These are phyloP conservation scores for Brevipalpus yothersi DNA, from an alignment of 1,140 invertebrate genomes.

Conservation along the genomic window DNA sequence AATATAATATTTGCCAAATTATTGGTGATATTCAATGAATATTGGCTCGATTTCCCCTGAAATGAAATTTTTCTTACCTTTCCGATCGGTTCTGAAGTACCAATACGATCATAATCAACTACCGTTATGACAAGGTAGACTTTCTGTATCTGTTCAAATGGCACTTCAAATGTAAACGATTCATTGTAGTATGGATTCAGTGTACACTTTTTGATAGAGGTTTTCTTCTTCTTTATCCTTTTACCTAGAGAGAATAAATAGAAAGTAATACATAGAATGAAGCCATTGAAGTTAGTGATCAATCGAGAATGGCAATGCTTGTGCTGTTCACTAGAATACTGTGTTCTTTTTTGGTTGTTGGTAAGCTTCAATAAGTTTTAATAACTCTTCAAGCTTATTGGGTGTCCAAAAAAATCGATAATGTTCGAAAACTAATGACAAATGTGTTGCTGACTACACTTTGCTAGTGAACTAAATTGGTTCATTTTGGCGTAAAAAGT, in stretches of 20 bases:
- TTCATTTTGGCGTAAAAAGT: too few relatives aligned
- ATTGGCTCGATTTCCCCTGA: not conserved
- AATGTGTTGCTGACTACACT: too few relatives aligned
- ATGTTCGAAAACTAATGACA: too few relatives aligned
- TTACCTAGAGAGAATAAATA: slow-evolving; percentile 27
- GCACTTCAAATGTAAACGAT: slow-evolving; percentile 99
- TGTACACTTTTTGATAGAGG: slow-evolving; percentile 99
- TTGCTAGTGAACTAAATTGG: too few relatives aligned
- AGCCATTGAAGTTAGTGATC: not conserved
- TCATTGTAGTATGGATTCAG: slow-evolving; percentile 99
- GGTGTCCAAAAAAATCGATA: not conserved
- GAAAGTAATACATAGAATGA: not conserved
- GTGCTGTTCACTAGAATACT: not conserved
- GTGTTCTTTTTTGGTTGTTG: too few relatives aligned
- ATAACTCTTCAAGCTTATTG: too few relatives aligned
- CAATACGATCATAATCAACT: slow-evolving; percentile 98
- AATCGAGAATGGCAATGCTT: not conserved
- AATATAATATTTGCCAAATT: not conserved
- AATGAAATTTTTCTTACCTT: slow-evolving; percentile 16
- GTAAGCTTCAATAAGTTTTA: too few relatives aligned
- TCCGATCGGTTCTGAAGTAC: slow-evolving; percentile 96
- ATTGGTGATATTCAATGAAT: not conserved
- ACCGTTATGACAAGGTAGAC: slow-evolving; percentile 94
- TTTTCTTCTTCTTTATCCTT: slow-evolving; percentile 99
- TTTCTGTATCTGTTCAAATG: slow-evolving; percentile 99